Evolutionary conservation across 1,140 invertebrate genomes (phyloP).

Genomic region (Schlechtendalia chinensis): DNA sequence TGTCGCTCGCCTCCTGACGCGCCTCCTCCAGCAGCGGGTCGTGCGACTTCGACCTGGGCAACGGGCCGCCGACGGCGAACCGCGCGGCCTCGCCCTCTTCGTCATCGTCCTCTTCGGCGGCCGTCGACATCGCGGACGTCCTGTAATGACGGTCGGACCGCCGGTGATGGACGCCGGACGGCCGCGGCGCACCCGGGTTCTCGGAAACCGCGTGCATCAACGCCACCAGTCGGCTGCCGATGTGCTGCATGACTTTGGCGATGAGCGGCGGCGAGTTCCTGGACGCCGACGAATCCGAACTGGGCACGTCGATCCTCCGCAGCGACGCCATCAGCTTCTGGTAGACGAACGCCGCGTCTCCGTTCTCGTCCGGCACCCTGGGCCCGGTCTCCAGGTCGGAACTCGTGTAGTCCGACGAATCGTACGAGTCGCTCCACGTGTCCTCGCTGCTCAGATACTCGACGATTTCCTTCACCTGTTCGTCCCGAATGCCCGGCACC

Average conservation of each 20-base stretch:
- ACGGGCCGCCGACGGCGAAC: conserved; percentile 57
- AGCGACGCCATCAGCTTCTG: conserved; percentile 78
- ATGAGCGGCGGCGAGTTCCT: conserved; percentile 81
- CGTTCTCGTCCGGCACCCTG: conserved; percentile 73
- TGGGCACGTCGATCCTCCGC: conserved; percentile 67
- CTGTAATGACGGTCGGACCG: conserved; percentile 52
- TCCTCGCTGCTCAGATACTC: conserved; percentile 88
- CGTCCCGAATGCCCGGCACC: conserved; percentile 82
- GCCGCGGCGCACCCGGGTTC: conserved; percentile 58
- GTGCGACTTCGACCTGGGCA: conserved; percentile 74
- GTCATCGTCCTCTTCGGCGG: conserved; percentile 64
- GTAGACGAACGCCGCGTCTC: conserved; percentile 77
- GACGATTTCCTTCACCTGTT: conserved; percentile 85
- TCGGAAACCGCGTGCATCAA: conserved; percentile 89
- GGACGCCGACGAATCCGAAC: conserved; percentile 59
- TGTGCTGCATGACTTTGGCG: conserved; percentile 89
- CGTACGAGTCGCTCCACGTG: conserved; percentile 88
- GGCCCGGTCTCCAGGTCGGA: conserved; percentile 74
- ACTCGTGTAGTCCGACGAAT: conserved; percentile 85
- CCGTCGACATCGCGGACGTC: conserved; percentile 28
- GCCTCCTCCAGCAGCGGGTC: conserved; percentile 65
- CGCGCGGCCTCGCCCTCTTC: conserved; percentile 57
- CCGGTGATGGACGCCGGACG: conserved; percentile 52
- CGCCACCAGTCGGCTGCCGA: conserved; percentile 81
- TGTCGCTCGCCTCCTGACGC: conserved; percentile 78